A percentile compares a stretch with the other conserved stretches of the same genome.
Evolutionary conservation across 2,888 invertebrate species (phyloP).

Genomic region (Incurvaria masculella): DNA sequence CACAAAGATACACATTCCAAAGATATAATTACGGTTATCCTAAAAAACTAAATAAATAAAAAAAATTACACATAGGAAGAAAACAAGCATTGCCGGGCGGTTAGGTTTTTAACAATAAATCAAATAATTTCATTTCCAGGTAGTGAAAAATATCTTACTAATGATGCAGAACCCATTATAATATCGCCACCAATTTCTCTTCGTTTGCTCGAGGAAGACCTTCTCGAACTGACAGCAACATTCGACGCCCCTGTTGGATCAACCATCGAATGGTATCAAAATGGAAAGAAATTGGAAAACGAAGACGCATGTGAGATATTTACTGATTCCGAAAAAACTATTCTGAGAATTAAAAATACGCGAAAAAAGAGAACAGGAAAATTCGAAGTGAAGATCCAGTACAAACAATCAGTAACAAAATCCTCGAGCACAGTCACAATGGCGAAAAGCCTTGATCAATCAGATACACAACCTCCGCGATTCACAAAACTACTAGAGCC

Average conservation of each 20-base stretch:
- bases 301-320: constrained; percentile 60
- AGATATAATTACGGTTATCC: too few relatives aligned
- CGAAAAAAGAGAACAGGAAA: constrained; percentile 79
- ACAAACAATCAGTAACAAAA: constrained; percentile 72
- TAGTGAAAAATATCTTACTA: constrained; percentile 8
- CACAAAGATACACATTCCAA: too few relatives aligned
- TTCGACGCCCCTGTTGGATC: constrained; percentile 70
- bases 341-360: constrained; percentile 62
- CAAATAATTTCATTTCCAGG: constrained; percentile 10
- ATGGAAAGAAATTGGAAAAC: constrained; percentile 71
- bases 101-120: neutral
- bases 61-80: too few relatives aligned
- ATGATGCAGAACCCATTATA: constrained; percentile 57
- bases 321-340: constrained; percentile 60
- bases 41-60: too few relatives aligned
- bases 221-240: constrained; percentile 65
- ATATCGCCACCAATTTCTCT: constrained; percentile 74
- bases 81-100: neutral
- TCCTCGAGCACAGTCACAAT: constrained; percentile 82
- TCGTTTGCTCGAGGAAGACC: constrained; percentile 65
- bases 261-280: constrained; percentile 82
- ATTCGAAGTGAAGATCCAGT: constrained; percentile 82
- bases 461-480: constrained; percentile 64
- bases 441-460: constrained; percentile 56
- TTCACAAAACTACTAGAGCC: constrained; percentile 72